Evolutionary conservation across 1,140 invertebrate genomes (phyloP), one percentile per base, ranked within the genome.

Genomic region (Drosophila leontia): DNA sequence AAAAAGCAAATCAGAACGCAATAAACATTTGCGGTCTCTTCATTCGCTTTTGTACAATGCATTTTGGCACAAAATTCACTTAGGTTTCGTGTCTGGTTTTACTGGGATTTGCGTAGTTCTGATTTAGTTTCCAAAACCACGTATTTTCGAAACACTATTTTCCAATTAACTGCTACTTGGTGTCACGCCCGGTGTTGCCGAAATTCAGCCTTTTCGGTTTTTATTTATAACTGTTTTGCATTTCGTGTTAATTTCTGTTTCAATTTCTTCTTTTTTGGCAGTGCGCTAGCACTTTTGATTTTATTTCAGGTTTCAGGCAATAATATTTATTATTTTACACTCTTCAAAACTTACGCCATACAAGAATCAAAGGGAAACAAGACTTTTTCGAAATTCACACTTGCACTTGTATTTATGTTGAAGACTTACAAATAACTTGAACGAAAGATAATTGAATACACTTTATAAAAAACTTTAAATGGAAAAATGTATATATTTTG

Each of bases 1-100:
- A 29, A 51, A 42, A 23, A 53, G 47, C 34, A 53, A 68, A 26
- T 39, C 35, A 68, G 61, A 69, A 51, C 62, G 45, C 64, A 68
- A 68, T 48, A 23, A 32, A 32, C 42, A 32, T 35, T 47, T 35
- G 34, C 23, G 61, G 41, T 63, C 23, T 26, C 26, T 29, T 11
- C 4, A 45, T 37, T 50, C 23, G 29, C 19, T 41, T 26, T 64
- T 32, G 42, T 26, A 17, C 35, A 44, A 13, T 48, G 29, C 26
- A 44, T 55, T 39, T 55, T 39, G 34, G 53, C 53, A 56, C 13
- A 39, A 56, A 56, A 64, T 23, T 34, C 53, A 34, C 51, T 13
- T 3, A 8, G 17, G 2, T 6, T 65, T 61, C 39, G 34, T 26
- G 9, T 17, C 15, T 23, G 17, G 26, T 29, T 34, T 23, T 23